These are phyloP conservation scores for Agrochola macilenta DNA, from an alignment of 2,888 invertebrate genomes.

Conservation along the genomic window DNA sequence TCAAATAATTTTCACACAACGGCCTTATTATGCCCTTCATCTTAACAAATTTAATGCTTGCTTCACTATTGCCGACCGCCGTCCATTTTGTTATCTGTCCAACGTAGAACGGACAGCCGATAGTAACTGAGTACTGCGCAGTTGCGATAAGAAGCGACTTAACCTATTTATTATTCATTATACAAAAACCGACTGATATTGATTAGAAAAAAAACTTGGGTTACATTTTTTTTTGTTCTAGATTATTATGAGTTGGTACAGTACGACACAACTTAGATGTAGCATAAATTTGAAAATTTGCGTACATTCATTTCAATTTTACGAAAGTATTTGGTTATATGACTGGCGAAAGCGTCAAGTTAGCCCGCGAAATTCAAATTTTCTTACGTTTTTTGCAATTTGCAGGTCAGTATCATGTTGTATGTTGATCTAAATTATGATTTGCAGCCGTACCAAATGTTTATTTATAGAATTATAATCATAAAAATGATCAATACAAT, in stretches of 20 bases:
- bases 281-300: no score
- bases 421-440: no score
- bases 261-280: no score
- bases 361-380: no score
- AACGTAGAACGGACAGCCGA: constrained; percentile 79
- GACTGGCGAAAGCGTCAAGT: no score
- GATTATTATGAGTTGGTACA: neutral
- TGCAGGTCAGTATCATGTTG: no score
- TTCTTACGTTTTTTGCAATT: no score
- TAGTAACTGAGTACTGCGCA: constrained; percentile 82
- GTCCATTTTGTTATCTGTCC: constrained; percentile 81
- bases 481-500: no score
- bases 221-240: neutral
- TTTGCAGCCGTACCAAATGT: no score
- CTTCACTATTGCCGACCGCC: constrained; percentile 42
- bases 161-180: constrained; percentile 80
- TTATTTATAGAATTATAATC: no score
- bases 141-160: constrained; percentile 81
- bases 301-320: no score
- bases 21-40: neutral
- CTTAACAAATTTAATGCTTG: neutral
- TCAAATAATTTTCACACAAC: neutral
- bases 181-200: constrained; percentile 55
- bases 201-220: constrained; percentile 34
- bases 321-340: no score